Percentiles rank a stretch among this genome's conserved stretches.
phyloP scores from a whole-genome alignment of 2,888 invertebrate species.

The Calameuta filiformis region DNA sequence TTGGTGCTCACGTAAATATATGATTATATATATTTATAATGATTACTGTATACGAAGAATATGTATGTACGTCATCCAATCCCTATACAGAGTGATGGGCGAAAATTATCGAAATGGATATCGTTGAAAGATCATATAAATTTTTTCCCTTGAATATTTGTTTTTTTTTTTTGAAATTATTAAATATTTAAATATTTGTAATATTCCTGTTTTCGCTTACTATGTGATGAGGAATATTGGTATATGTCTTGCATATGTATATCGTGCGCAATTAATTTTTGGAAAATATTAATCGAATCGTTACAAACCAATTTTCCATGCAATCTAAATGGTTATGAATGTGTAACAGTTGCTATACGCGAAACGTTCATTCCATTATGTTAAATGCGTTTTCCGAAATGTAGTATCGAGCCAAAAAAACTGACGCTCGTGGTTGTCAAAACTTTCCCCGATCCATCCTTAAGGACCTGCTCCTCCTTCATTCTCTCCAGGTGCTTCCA shows the following conservation, averaged over 20 bases:
- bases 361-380: neutral
- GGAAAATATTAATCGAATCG: neutral
- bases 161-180: too few relatives aligned
- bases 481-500: neutral
- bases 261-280: neutral
- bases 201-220: neutral
- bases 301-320: neutral
- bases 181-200: neutral
- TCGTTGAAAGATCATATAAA: neutral
- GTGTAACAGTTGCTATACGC: neutral
- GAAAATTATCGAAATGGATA: neutral
- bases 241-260: neutral
- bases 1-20: neutral
- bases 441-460: neutral
- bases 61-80: neutral
- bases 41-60: neutral
- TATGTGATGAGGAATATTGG: too few relatives aligned
- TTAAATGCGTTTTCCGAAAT: neutral
- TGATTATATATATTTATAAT: neutral
- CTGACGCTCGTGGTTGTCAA: neutral
- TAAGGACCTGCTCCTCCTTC: neutral
- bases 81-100: neutral
- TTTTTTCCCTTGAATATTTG: too few relatives aligned
- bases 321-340: neutral
- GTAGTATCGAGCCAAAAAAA: neutral